Conservation (phyloP, 1,140 invertebrate species). For the Danaus melanippus region DNA sequence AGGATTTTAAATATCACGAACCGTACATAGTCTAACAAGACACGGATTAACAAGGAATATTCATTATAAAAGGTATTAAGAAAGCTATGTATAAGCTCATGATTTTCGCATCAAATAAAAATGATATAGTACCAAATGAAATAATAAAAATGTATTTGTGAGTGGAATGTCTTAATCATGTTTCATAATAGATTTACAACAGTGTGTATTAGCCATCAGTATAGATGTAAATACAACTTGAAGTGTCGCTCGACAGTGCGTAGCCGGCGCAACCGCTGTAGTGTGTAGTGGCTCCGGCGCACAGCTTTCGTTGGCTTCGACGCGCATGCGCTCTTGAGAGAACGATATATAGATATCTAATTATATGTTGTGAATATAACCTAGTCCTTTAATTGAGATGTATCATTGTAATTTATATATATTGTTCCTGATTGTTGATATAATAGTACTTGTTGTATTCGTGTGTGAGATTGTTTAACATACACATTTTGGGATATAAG, state of each 20-base stretch:
- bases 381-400: conserved; percentile 16
- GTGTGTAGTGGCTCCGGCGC: conserved; percentile 66
- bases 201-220: conserved; percentile 7
- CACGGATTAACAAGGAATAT: too few relatives aligned
- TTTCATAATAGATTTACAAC: too few relatives aligned
- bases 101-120: too few relatives aligned
- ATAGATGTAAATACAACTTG: conserved; percentile 47
- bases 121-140: too few relatives aligned
- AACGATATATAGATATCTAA: conserved; percentile 29
- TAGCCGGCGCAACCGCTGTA: conserved; percentile 47
- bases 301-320: conserved; percentile 63
- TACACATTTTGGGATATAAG: too few relatives aligned
- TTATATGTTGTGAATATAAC: conserved; percentile 36
- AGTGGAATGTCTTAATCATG: too few relatives aligned
- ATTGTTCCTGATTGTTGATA: too few relatives aligned
- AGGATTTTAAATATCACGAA: conserved; percentile 22
- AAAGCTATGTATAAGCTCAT: too few relatives aligned
- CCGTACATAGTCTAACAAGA: conserved; percentile 9
- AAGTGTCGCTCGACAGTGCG: conserved; percentile 65
- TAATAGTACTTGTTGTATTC: too few relatives aligned
- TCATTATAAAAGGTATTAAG: too few relatives aligned
- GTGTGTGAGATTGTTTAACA: too few relatives aligned
- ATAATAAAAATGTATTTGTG: too few relatives aligned
- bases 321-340: conserved; percentile 43
- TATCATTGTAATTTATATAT: background rate